Evolutionary conservation across 2,113 vertebrate genomes (phyloP), one percentile per base, ranked within the genome.

Genomic region (Pseudorectes ferrugineus): DNA sequence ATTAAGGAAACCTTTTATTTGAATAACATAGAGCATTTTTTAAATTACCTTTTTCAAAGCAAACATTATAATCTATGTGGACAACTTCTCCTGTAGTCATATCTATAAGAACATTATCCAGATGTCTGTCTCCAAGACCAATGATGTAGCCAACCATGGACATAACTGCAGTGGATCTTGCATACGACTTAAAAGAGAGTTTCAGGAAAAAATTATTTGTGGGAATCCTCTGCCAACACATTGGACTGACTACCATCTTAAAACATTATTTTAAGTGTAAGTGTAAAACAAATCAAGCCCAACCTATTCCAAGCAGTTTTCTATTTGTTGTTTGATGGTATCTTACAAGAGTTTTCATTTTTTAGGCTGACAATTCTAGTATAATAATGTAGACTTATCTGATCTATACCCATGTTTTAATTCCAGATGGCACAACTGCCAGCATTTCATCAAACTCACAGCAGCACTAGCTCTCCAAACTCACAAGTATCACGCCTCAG

Each of bases 91-190:
- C 99, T 26, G 99, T 99, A 45, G 99, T 99, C 99, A 99, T 99
- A 97, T 99, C 99, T 96, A 99, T 99, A 96, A 99, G 98, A 85
- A 99, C 99, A 45, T 99, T 99, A 98, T 99, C 99, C 87, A 99
- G 98, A 93, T 99, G 99, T 97, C 99, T 98, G 91, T 99, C 99
- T 51, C 99, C 99, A 42, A 99, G 99, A 80, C 99, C 99, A 57
- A 99, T 99, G 86, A 99, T 99, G 97, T 99, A 99, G 63, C 99
- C 99, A 89, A 99, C 99, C 99, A 99, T 99, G 21, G 99, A 99
- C 99, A 99, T 99, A 93, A 99, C 99, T 35, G 99, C 99, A 43
- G 99, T 99, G 38, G 99, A 99, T 93, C 99, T 98, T 93, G 99
- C 99, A 12, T 99, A 99, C 8, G 98, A 99, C 99, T 99, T 86